Conservation (phyloP, 2,888 invertebrate genomes). For the Falcaria lacertinaria region DNA sequence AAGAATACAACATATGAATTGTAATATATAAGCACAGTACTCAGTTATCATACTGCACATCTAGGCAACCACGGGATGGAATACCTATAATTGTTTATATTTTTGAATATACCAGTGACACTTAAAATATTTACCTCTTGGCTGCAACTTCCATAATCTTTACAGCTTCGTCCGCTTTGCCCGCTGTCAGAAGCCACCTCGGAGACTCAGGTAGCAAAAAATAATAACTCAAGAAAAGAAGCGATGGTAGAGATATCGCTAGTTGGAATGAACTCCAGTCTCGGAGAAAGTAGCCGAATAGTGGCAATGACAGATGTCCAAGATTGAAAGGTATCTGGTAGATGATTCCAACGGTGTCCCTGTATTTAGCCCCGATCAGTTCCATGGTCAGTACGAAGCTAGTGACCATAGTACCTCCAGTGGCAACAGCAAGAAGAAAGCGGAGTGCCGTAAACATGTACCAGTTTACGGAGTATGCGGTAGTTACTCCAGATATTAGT, state of each 20-base stretch:
- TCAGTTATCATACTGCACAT: too few relatives aligned
- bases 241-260: conserved; percentile 81
- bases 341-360: conserved; percentile 85
- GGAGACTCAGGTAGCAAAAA: conserved; percentile 90
- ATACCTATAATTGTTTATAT: too few relatives aligned
- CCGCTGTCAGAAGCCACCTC: conserved; percentile 88
- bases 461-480: conserved; percentile 84
- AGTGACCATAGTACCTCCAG: conserved; percentile 91
- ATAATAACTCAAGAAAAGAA: conserved; percentile 83
- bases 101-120: neutral
- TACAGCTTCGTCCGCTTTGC: conserved; percentile 82
- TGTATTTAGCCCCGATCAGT: conserved; percentile 79
- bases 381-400: conserved; percentile 86
- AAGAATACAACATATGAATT: too few relatives aligned
- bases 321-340: conserved; percentile 84
- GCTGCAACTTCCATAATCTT: conserved; percentile 84
- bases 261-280: conserved; percentile 85
- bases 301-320: conserved; percentile 82
- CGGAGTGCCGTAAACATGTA: conserved; percentile 84
- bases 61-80: too few relatives aligned
- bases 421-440: conserved; percentile 86
- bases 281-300: conserved; percentile 82
- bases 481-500: conserved; percentile 83
- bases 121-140: conserved; percentile 43
- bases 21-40: too few relatives aligned